Evolutionary conservation across 2,113 vertebrate genomes (phyloP), one percentile per base, ranked within the genome.

Genomic region (Xenus cinereus): DNA sequence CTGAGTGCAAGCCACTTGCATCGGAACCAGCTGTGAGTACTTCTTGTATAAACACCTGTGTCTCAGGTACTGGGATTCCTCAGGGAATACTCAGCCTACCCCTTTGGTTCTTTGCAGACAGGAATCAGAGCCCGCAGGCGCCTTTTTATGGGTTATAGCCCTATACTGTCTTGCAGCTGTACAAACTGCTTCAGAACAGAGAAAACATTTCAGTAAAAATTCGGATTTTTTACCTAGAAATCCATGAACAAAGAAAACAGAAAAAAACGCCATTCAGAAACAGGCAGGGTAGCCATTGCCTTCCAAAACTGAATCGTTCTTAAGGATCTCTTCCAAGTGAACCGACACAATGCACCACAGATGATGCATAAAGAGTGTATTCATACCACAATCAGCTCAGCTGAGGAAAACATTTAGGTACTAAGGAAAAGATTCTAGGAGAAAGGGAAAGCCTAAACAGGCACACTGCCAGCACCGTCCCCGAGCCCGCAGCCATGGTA

Each of bases 1-100:
- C 96, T 1, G 35, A 10, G 18, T 97, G 97, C 68, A 45, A 94
- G 39, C 68, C 93, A 14, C 94, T 96, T 69, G 37, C 96, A 87
- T 6, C 13, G 0, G 85, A 77, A 86, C 20, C 4, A 27, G 89
- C 95, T 59, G 97, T 97, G 87, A 94, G 97, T 97, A 91, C 28
- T 54, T 41, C 45, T 53, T 67, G n/a, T 15, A 67, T 24, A 68
- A 84, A 69, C 33, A 79, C 10, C 24, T 50, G 4, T 39, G 78
- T 56, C 81, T 41, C 74, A 80, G 33, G 74, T 43, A n/a, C 43
- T 51, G 1, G 21, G 54, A 41, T 43, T 90, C 43, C 64, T 74
- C 39, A 35, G 21, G 3, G 12, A 64, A 54, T 63, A 75, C 24
- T 84, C 53, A 74, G 24, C 60, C 60, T 78, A 45, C 8, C 8